phyloP scores from a whole-genome alignment of 2,888 invertebrate species.

The Thymelicus sylvestris region DNA sequence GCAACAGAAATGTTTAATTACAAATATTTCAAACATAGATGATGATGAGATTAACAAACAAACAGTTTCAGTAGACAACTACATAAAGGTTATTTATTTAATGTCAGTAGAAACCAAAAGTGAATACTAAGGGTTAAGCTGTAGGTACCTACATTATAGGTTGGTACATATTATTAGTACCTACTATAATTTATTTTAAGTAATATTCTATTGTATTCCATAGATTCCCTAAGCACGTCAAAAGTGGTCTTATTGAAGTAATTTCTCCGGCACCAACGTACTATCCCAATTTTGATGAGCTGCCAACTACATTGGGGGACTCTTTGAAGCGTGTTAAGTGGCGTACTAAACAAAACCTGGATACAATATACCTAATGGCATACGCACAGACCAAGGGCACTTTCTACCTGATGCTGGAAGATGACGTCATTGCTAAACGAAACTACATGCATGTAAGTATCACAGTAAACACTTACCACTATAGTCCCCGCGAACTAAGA shows the following conservation, averaged over 20 bases:
- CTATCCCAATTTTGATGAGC: constrained; percentile 93
- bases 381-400: constrained; percentile 94
- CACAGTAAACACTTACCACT: background rate
- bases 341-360: constrained; percentile 98
- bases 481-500: no score
- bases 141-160: no score
- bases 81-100: no score
- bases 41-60: no score
- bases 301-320: constrained; percentile 93
- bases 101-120: no score
- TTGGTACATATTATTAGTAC: no score
- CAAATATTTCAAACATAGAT: no score
- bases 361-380: constrained; percentile 97
- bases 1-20: no score
- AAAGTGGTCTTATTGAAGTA: constrained; percentile 94
- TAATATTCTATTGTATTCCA: constrained; percentile 16
- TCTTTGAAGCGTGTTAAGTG: constrained; percentile 93
- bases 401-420: constrained; percentile 97
- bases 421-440: constrained; percentile 95
- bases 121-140: no score
- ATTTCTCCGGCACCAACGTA: constrained; percentile 93
- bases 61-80: no score
- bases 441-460: constrained; percentile 93
- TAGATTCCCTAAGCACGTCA: constrained; percentile 91
- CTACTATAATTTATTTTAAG: no score